Evolutionary conservation across 2,113 vertebrate genomes (phyloP).

Genomic region (Mesembrinibis cayennensis): DNA sequence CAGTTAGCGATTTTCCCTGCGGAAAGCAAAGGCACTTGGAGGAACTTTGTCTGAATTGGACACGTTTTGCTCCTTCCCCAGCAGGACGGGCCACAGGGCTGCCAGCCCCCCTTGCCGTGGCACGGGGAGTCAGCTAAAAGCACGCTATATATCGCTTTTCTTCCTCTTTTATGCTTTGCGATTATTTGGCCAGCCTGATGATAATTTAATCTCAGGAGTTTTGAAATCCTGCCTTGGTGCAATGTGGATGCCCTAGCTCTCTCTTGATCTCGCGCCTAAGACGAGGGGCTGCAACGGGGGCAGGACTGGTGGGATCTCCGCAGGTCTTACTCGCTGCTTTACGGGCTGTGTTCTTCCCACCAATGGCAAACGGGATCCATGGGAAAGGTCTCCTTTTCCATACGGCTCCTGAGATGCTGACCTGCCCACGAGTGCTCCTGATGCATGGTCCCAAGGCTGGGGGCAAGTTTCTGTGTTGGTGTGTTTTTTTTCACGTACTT

Average conservation of each 20-base stretch:
- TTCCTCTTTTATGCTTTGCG: not conserved
- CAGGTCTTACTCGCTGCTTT: not conserved
- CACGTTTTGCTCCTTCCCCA: not conserved
- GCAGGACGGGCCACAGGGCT: fast-evolving
- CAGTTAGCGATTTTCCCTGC: fast-evolving
- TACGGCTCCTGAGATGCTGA: fast-evolving
- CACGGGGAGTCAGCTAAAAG: not conserved
- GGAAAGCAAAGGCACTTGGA: too few relatives aligned
- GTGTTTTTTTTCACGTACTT: not conserved
- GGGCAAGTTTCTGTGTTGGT: fast-evolving
- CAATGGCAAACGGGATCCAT: fast-evolving
- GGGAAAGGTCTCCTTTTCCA: not conserved
- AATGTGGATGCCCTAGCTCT: not conserved
- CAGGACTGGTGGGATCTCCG: not conserved
- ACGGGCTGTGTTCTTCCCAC: not conserved
- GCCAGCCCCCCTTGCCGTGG: not conserved
- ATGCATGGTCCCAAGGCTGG: fast-evolving
- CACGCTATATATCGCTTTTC: fast-evolving
- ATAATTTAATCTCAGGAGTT: not conserved
- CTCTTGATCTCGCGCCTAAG: fast-evolving
- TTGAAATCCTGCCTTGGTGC: not conserved
- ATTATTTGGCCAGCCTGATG: not conserved
- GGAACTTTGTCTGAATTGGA: not conserved
- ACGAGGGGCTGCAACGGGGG: fast-evolving
- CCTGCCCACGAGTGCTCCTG: not conserved